These are phyloP conservation scores for Erebia epiphron DNA, from an alignment of 2,888 invertebrate genomes.

Conservation along the genomic window DNA sequence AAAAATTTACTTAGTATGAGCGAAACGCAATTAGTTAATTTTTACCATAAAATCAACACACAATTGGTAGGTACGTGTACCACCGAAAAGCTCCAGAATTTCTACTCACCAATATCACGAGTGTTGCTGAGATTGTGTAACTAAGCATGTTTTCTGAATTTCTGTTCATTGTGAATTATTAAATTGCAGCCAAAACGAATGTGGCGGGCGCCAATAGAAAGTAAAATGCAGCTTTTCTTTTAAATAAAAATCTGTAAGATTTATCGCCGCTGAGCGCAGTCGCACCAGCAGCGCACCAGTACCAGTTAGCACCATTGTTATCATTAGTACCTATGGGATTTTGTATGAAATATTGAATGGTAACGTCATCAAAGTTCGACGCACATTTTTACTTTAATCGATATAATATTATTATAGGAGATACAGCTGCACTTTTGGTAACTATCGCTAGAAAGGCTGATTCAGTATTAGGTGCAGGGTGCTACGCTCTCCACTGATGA, in stretches of 20 bases:
- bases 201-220: not conserved
- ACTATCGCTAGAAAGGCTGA: no score
- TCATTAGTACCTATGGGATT: no score
- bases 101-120: constrained; percentile 67
- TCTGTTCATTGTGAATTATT: constrained; percentile 26
- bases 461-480: no score
- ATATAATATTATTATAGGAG: no score
- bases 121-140: constrained; percentile 56
- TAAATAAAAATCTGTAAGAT: constrained; percentile 10
- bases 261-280: not conserved
- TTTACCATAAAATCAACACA: constrained; percentile 70
- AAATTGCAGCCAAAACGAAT: not conserved
- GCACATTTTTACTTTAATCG: no score
- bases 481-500: no score
- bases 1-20: constrained; percentile 52
- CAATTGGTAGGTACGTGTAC: constrained; percentile 49
- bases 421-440: no score
- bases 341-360: no score
- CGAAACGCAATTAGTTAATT: constrained; percentile 60
- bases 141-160: constrained; percentile 52
- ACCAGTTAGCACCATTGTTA: not conserved
- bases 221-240: constrained; percentile 24
- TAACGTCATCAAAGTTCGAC: no score
- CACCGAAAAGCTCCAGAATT: constrained; percentile 35
- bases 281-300: constrained; percentile 20